Base-by-base conservation (phyloP, 2,888 invertebrate species). In the Norana najaformis region DNA sequence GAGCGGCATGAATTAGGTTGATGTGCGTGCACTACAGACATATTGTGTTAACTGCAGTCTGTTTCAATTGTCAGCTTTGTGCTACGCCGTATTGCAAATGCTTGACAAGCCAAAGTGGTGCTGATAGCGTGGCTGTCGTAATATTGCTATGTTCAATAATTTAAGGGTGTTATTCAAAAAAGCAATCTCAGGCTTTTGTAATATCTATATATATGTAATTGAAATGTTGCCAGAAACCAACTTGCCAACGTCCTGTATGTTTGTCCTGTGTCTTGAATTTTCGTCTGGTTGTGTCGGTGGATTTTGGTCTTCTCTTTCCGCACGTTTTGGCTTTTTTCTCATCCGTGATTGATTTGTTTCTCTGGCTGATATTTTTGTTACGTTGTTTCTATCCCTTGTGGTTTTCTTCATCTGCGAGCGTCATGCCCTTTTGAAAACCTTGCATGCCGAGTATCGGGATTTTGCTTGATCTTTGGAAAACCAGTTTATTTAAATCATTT, bases 111-210 rank as follows among this genome's bases (percentile, higher is more conserved):
- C 69, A 69, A 69, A 69, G 69, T 69, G 69, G 69, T 69, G 69
- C 69, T 69, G 69, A 69, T 69, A 85, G 85, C 37, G 85, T 85
- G 0, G 85, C 20, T 23, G 37, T 36, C 23, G 34, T 35, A 85
- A n/a, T 23, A 13, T 69, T n/a, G 69, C 69, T 69, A 85, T 85
- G 85, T 85, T 85, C 85, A 36, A 37, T 85, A 85, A 85, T 35
- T 37, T 36, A 85, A 85, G 85, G 85, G 85, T 85, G 36, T 85
- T 36, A 85, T 85, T 85, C 85, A 85, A 85, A 85, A 20, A 85
- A 85, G 85, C 85, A 85, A 85, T 85, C 85, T 85, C 85, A 85
- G 85, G 85, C 85, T 36, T 85, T 36, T 85, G 35, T 85, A 85
- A 37, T 36, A n/a, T 85, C 85, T 35, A 23, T 85, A 37, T 85